phyloP scores from a whole-genome alignment of 2,113 vertebrate genomes.

The Rhinichthys klamathensis region DNA sequence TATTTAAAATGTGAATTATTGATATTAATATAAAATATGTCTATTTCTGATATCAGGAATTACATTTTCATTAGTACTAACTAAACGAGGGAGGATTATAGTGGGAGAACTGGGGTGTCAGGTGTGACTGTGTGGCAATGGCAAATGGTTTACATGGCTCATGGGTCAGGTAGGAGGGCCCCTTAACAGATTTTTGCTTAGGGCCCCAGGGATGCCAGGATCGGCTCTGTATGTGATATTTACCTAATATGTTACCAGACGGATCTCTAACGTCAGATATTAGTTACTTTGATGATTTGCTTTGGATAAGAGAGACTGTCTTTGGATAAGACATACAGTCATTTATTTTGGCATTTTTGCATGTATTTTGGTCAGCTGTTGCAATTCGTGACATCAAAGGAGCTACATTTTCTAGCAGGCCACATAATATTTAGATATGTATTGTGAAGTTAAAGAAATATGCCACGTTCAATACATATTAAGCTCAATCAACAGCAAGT shows the following conservation, averaged over 20 bases:
- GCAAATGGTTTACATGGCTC: no score
- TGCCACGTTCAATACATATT: not conserved
- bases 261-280: slow-evolving; percentile 30
- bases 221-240: slow-evolving; percentile 14
- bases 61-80: no score
- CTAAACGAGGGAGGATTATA: no score
- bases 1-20: no score
- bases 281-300: slow-evolving; percentile 35
- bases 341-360: slow-evolving; percentile 43
- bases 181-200: no score
- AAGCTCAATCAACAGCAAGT: not conserved
- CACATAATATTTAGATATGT: not conserved
- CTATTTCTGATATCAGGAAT: no score
- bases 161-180: no score
- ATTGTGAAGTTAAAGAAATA: not conserved
- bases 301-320: slow-evolving; percentile 24
- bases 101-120: no score
- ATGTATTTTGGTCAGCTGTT: slow-evolving; percentile 10
- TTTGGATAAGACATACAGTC: not conserved
- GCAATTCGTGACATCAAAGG: not conserved
- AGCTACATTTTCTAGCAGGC: not conserved
- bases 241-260: not conserved
- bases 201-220: no score
- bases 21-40: no score
- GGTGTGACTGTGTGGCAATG: no score